Percentiles rank a stretch among this genome's conserved stretches.
phyloP scores from a whole-genome alignment of 2,797 vertebrate species.

The Myotis planiceps region DNA sequence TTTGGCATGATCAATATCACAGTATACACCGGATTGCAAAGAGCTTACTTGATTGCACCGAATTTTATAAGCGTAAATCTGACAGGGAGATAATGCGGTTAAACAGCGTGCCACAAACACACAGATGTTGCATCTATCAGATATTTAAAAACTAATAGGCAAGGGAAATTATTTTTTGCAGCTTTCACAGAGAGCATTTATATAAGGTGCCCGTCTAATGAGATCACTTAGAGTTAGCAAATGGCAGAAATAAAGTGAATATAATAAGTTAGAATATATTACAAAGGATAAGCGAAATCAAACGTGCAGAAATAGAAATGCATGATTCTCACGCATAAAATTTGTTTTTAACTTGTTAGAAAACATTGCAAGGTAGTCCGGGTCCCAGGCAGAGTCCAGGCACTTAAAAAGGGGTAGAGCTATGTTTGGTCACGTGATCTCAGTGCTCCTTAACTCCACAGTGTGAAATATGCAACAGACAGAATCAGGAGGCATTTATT shows the following conservation, averaged over 20 bases:
- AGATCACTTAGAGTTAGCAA: slow-evolving; percentile 52
- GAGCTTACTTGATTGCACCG: neutral
- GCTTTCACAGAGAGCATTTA: neutral
- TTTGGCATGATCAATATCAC: neutral
- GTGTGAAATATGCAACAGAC: neutral
- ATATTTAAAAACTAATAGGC: slow-evolving; percentile 23
- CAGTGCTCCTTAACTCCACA: neutral
- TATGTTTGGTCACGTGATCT: neutral
- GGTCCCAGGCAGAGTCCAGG: neutral
- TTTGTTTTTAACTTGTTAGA: neutral
- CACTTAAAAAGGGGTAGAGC: neutral
- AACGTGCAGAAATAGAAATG: slow-evolving; percentile 17
- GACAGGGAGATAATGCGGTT: neutral
- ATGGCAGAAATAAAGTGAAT: neutral
- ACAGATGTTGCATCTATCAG: neutral
- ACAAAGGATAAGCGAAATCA: slow-evolving; percentile 1
- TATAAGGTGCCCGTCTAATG: neutral
- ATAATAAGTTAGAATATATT: slow-evolving; percentile 18
- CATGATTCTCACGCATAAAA: neutral
- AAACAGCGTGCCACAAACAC: slow-evolving; percentile 18
- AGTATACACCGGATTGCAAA: neutral
- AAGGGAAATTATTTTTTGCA: slow-evolving; percentile 41
- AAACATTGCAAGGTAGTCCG: neutral
- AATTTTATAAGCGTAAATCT: slow-evolving; percentile 54
- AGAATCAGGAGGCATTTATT: neutral